Conservation (phyloP, 2,797 vertebrate species). For the Calcarius lapponicus region DNA sequence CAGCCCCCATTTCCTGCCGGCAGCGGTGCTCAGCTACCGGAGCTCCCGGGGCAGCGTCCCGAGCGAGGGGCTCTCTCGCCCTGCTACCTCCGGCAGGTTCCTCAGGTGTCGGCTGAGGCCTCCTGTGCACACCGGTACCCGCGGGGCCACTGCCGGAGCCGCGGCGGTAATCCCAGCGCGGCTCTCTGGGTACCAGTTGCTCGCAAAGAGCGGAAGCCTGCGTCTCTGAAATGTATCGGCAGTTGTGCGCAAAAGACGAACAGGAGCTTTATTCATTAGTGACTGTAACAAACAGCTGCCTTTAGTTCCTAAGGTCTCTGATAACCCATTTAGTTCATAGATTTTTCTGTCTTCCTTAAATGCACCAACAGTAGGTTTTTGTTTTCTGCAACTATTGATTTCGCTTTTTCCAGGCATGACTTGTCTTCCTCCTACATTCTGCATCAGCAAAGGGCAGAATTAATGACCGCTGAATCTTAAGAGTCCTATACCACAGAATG, state of each 20-base stretch:
- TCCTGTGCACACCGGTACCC: rapidly evolving
- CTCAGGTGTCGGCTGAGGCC: not conserved
- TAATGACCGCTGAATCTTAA: not conserved
- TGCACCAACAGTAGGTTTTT: not conserved
- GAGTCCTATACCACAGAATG: not conserved
- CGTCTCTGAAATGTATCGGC: not conserved
- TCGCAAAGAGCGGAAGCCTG: not conserved
- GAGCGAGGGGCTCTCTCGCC: not conserved
- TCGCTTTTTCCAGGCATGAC: not conserved
- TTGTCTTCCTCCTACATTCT: not conserved
- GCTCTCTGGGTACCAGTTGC: rapidly evolving
- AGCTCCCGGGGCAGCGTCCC: not conserved
- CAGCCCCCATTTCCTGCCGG: not conserved
- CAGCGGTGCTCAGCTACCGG: rapidly evolving
- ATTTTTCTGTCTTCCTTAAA: not conserved
- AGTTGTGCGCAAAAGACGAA: not conserved
- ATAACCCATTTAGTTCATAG: not conserved
- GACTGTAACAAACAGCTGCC: not conserved
- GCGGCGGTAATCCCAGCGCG: rapidly evolving
- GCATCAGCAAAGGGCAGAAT: not conserved
- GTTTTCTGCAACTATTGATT: not conserved
- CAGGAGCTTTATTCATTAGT: not conserved
- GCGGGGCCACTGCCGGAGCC: not conserved
- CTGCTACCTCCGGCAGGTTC: rapidly evolving
- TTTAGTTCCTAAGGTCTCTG: not conserved